A percentile compares a stretch with the other conserved stretches of the same genome.
Conservation (phyloP, 2,113 vertebrate genomes). For the Natator depressus region DNA sequence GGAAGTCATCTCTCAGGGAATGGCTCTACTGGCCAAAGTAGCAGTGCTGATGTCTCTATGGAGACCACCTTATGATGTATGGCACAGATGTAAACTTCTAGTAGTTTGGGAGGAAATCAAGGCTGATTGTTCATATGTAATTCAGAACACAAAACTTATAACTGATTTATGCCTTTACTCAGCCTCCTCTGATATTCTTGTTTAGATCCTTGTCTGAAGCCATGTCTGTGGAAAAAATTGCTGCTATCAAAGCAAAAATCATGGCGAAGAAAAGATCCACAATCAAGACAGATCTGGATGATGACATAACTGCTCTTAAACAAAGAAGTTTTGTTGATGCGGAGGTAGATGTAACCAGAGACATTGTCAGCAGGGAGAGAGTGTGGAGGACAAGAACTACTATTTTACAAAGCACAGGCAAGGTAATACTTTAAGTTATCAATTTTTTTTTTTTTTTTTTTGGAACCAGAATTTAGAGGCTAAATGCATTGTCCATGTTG, state of each 20-base stretch:
- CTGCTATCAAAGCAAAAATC: conserved; percentile 99
- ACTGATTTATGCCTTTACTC: neutral
- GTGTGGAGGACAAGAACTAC: conserved; percentile 98
- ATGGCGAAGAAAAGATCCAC: conserved; percentile 99
- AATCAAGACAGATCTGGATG: conserved; percentile 98
- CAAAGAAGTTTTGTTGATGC: conserved; percentile 99
- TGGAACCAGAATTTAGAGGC: neutral
- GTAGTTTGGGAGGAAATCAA: neutral
- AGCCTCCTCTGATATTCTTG: conserved; percentile 29
- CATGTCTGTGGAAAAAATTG: conserved; percentile 99
- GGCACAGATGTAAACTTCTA: neutral
- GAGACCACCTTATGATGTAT: neutral
- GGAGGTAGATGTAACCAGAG: conserved; percentile 96
- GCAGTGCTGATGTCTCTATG: neutral
- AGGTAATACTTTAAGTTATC: conserved; percentile 79
- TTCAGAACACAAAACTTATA: neutral
- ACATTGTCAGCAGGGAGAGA: conserved; percentile 97
- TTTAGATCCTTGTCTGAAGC: conserved; percentile 97
- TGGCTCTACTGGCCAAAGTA: neutral
- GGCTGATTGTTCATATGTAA: neutral
- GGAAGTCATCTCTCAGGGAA: neutral
- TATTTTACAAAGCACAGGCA: conserved; percentile 97
- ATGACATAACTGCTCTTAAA: conserved; percentile 94
- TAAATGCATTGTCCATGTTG: neutral
- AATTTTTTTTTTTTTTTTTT: neutral